Percentiles rank a stretch among this genome's conserved stretches.
These are phyloP conservation scores for Sceliomorpha sp. DNA, from an alignment of 2,888 invertebrate genomes.

Conservation along the genomic window DNA sequence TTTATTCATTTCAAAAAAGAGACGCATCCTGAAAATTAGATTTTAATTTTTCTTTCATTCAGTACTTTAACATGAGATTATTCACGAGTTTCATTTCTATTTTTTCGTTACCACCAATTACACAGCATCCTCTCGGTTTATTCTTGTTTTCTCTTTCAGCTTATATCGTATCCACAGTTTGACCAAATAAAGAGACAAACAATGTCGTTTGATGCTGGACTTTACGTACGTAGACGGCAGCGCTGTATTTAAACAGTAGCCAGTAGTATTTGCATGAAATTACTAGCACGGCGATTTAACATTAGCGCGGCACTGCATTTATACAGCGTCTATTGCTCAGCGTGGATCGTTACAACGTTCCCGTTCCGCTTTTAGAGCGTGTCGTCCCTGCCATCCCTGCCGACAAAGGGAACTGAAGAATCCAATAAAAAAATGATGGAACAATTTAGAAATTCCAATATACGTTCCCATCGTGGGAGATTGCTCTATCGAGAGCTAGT, in stretches of 20 bases:
- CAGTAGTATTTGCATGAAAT: conserved; percentile 72
- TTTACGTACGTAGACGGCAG: conserved; percentile 34
- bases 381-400: conserved; percentile 44
- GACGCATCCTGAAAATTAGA: too few relatives aligned
- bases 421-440: conserved; percentile 45
- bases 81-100: too few relatives aligned
- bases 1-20: too few relatives aligned
- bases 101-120: conserved; percentile 15
- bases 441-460: conserved; percentile 50
- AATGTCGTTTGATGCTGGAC: conserved; percentile 30
- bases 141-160: conserved; percentile 26
- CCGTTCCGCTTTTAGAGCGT: conserved; percentile 62
- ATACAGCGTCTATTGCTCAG: conserved; percentile 51
- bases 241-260: conserved; percentile 67
- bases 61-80: too few relatives aligned
- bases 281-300: conserved; percentile 69
- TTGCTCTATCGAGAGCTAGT: conserved; percentile 39
- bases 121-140: conserved; percentile 21
- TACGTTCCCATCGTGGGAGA: conserved; percentile 42
- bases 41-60: too few relatives aligned
- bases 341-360: conserved; percentile 60
- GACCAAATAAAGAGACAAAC: conserved; percentile 32
- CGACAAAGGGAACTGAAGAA: conserved; percentile 45
- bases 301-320: conserved; percentile 68
- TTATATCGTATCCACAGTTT: conserved; percentile 31